Base-by-base conservation (phyloP, 1,140 invertebrate species). In the Probaryconus sp. region DNA sequence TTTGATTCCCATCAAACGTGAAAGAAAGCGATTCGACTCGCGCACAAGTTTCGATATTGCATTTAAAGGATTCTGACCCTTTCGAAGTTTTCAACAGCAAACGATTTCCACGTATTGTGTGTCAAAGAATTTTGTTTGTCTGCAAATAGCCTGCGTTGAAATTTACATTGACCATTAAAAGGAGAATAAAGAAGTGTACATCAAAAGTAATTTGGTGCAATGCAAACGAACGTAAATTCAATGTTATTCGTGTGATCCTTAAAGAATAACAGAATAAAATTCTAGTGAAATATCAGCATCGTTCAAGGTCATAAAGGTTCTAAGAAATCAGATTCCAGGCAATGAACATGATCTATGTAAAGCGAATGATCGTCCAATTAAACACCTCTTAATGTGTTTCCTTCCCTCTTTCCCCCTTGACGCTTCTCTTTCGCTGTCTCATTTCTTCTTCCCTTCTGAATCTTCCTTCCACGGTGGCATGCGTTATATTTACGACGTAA, bases 331-430 rank as follows among this genome's bases (percentile, higher is more conserved):
- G 10, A 17, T 4, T 21, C 2, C 7, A n/a, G 1, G 38, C 37
- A 67, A 53, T 53, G 60, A 51, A 60, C 35, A 64, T 47, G 53
- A 69, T 63, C 17, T 24, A 16, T 47, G 53, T 67, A 67, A 31
- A 67, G 61, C 63, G 60, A 76, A 76, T 70, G 43, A 70, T 76
- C 60, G 53, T 65, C 56, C 65, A 69, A 65, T 76, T 76, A 65
- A 70, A 67, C 24, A 38, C 53, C 21, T 40, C 42, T 70, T 68
- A 67, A 65, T 69, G 14, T 9, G 18, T 47, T 16, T 42, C 26
- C 24, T 14, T 11, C 35, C 37, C 16, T 50, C 30, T 40, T 40
- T 68, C 40, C 56, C 53, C 28, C n/a, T n/a, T n/a, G n/a, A n/a
- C n/a, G 47, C 30, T 63, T 47, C 58, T 61, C 56, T 70, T 71